Conservation (phyloP, 2,797 vertebrate species). For the Schizothorax lantsangensis region DNA sequence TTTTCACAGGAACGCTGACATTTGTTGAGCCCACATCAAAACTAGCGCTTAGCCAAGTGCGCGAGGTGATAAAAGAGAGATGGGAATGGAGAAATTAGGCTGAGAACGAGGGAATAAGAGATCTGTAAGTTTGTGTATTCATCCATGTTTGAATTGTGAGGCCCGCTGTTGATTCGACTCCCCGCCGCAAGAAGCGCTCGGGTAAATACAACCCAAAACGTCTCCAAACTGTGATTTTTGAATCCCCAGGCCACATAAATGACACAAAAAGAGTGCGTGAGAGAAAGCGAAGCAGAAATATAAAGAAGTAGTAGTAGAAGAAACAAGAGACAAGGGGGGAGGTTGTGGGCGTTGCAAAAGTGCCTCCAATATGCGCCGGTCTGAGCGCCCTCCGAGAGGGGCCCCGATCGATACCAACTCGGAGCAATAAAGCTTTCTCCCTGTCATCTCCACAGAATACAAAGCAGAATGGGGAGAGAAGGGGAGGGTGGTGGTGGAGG, state of each 20-base stretch:
- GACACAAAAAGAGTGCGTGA: slow-evolving; percentile 31
- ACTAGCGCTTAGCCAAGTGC: neutral
- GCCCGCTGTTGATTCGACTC: slow-evolving; percentile 43
- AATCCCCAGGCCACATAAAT: slow-evolving; percentile 39
- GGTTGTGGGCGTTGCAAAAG: slow-evolving; percentile 72
- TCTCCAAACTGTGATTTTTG: slow-evolving; percentile 54
- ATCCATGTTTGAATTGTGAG: slow-evolving; percentile 44
- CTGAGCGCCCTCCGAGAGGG: slow-evolving; percentile 81
- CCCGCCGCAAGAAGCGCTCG: slow-evolving; percentile 35
- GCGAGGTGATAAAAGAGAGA: neutral
- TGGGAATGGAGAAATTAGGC: slow-evolving; percentile 11
- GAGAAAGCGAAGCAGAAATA: slow-evolving; percentile 25
- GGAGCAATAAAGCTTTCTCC: slow-evolving; percentile 92
- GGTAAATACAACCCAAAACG: slow-evolving; percentile 59
- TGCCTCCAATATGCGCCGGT: slow-evolving; percentile 70
- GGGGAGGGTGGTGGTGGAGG: slow-evolving; percentile 64
- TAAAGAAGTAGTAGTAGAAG: slow-evolving; percentile 25
- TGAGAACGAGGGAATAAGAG: slow-evolving; percentile 24
- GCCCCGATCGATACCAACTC: slow-evolving; percentile 92
- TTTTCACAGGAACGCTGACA: slow-evolving; percentile 7
- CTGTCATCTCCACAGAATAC: slow-evolving; percentile 93
- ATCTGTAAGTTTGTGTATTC: slow-evolving; percentile 45
- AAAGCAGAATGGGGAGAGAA: slow-evolving; percentile 80
- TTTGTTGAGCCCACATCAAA: slow-evolving; percentile 29
- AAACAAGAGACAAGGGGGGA: slow-evolving; percentile 55